Percentiles rank a stretch among this genome's conserved stretches.
Conservation (phyloP, 2,888 invertebrate species). For the Atrina japonica region DNA sequence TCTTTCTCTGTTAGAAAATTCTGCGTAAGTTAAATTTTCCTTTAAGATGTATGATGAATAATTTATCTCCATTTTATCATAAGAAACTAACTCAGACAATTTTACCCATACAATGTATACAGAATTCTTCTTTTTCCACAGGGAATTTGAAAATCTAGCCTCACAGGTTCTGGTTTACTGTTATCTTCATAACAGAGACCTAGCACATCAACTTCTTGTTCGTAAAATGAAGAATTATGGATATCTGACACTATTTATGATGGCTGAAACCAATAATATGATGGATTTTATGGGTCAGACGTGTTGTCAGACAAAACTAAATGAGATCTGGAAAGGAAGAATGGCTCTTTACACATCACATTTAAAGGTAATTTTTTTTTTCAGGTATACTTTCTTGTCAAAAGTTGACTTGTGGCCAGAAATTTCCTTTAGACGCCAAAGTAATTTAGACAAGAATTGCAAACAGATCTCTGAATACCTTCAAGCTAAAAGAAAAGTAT, state of each 20-base stretch:
- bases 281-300: constrained; percentile 80
- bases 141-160: constrained; percentile 76
- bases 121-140: too few relatives aligned
- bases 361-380: constrained; percentile 75
- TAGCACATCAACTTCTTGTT: constrained; percentile 73
- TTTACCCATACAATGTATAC: too few relatives aligned
- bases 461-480: too few relatives aligned
- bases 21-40: constrained; percentile 58
- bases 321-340: constrained; percentile 79
- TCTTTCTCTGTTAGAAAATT: constrained; percentile 66
- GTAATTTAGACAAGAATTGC: too few relatives aligned
- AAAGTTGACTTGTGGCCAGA: too few relatives aligned
- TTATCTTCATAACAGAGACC: constrained; percentile 72
- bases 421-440: too few relatives aligned
- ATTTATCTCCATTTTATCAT: not conserved
- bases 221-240: constrained; percentile 73
- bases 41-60: not conserved
- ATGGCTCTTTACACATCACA: constrained; percentile 78
- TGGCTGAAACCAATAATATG: constrained; percentile 75
- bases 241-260: constrained; percentile 69
- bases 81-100: too few relatives aligned
- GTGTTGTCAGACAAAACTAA: constrained; percentile 80
- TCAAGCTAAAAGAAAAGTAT: too few relatives aligned
- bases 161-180: constrained; percentile 76
- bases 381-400: too few relatives aligned